A percentile compares a stretch with the other conserved stretches of the same genome.
phyloP scores from a whole-genome alignment of 2,797 vertebrate genomes.

The Arremon aurantiirostris region DNA sequence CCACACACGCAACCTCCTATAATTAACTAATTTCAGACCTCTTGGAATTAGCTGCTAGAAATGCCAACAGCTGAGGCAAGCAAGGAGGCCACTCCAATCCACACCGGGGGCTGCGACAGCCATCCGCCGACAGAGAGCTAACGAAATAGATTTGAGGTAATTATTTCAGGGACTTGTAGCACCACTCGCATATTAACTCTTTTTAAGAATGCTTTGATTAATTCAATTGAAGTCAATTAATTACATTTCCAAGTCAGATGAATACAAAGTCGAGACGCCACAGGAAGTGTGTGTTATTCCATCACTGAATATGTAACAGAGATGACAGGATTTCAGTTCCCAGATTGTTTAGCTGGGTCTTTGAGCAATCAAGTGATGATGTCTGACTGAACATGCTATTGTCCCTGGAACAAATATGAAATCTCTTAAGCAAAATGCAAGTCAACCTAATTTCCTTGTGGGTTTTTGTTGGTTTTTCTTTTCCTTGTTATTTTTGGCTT shows the following conservation, averaged over 20 bases:
- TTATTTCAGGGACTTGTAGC: conserved; percentile 44
- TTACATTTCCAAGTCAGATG: conserved; percentile 70
- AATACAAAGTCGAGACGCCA: conserved; percentile 24
- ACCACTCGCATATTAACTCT: conserved; percentile 58
- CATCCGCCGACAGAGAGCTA: background rate
- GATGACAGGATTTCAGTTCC: conserved; percentile 48
- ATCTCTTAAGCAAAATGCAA: conserved; percentile 56
- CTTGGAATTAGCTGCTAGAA: conserved; percentile 53
- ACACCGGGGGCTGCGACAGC: background rate
- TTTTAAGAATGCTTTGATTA: conserved; percentile 59
- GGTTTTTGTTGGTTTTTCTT: background rate
- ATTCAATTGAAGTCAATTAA: conserved; percentile 68
- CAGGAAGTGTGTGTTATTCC: conserved; percentile 32
- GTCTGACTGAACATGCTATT: conserved; percentile 59
- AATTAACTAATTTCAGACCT: conserved; percentile 58
- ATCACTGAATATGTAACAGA: conserved; percentile 48
- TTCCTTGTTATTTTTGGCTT: background rate
- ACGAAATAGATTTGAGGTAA: conserved; percentile 48
- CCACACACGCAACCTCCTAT: conserved; percentile 5
- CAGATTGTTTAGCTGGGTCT: conserved; percentile 53
- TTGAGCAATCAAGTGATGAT: conserved; percentile 68
- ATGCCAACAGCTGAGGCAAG: conserved; percentile 56
- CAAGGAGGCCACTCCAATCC: background rate
- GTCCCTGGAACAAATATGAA: conserved; percentile 46
- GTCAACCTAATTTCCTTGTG: conserved; percentile 24